Evolutionary conservation across 2,797 vertebrate species (phyloP).

Genomic region (Phataginus tricuspis): DNA sequence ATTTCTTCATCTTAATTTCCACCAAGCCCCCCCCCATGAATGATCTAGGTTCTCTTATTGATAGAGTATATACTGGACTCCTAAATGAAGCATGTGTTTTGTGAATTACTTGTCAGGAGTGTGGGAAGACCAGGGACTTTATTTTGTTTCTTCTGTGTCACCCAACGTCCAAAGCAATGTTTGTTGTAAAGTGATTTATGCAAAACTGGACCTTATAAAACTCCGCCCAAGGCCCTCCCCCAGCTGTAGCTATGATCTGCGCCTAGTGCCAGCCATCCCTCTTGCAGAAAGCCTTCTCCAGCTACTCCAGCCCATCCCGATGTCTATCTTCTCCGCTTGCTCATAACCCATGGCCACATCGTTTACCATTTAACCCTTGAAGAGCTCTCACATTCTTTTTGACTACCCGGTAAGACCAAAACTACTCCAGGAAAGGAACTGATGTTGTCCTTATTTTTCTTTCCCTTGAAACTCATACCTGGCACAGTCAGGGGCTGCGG

Average conservation of each 20-base stretch:
- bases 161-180: not conserved
- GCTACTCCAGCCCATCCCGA: not conserved
- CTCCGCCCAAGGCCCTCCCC: not conserved
- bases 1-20: not conserved
- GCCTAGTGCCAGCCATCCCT: not conserved
- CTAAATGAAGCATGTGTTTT: not conserved
- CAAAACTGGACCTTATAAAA: not conserved
- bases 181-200: not conserved
- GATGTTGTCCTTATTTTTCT: not conserved
- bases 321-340: fast-evolving
- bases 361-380: not conserved
- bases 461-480: not conserved
- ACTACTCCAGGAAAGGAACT: not conserved
- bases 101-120: not conserved
- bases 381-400: not conserved
- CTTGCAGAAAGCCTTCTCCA: not conserved
- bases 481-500: not conserved
- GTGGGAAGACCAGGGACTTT: not conserved
- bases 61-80: not conserved
- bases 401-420: not conserved
- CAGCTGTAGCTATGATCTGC: not conserved
- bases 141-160: not conserved
- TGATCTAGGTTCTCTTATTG: not conserved
- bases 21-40: not conserved
- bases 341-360: not conserved